A percentile compares a stretch with the other conserved stretches of the same genome.
Evolutionary conservation across 2,797 vertebrate genomes (phyloP).

Genomic region (Arremon aurantiirostris): DNA sequence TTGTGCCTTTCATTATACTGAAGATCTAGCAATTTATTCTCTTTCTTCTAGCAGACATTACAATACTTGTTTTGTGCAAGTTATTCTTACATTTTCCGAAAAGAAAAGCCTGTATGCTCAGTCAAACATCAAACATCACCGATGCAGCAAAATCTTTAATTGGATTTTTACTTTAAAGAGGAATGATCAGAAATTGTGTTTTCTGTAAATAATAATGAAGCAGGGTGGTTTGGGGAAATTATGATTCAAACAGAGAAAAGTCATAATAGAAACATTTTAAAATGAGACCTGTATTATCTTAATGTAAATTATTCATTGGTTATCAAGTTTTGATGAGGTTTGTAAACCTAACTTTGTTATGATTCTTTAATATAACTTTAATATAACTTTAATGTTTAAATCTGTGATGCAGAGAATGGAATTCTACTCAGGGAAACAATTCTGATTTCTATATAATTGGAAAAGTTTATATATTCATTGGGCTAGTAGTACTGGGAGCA

Average conservation of each 20-base stretch:
- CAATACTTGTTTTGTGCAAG: neutral
- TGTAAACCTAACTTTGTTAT: slow-evolving; percentile 36
- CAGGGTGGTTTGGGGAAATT: neutral
- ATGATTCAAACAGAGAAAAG: slow-evolving; percentile 1
- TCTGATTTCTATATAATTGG: slow-evolving; percentile 48
- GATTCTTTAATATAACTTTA: slow-evolving; percentile 46
- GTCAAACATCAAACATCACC: neutral
- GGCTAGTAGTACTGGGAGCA: neutral
- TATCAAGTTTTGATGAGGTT: slow-evolving; percentile 45
- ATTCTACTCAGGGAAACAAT: slow-evolving; percentile 12
- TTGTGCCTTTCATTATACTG: neutral
- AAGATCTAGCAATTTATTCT: neutral
- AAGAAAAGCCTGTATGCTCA: neutral
- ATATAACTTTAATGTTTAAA: slow-evolving; percentile 56
- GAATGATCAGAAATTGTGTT: slow-evolving; percentile 24
- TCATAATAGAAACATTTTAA: slow-evolving; percentile 1
- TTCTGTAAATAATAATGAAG: slow-evolving; percentile 41
- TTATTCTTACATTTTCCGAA: neutral
- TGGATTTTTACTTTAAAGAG: slow-evolving; percentile 9
- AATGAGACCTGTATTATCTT: slow-evolving; percentile 33
- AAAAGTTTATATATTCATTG: slow-evolving; percentile 10
- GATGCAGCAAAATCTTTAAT: slow-evolving; percentile 25
- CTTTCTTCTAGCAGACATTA: neutral
- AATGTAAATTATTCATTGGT: slow-evolving; percentile 53
- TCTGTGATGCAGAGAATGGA: slow-evolving; percentile 49